Conservation (phyloP, 2,797 vertebrate species). For the Pseudomugil tenellus region DNA sequence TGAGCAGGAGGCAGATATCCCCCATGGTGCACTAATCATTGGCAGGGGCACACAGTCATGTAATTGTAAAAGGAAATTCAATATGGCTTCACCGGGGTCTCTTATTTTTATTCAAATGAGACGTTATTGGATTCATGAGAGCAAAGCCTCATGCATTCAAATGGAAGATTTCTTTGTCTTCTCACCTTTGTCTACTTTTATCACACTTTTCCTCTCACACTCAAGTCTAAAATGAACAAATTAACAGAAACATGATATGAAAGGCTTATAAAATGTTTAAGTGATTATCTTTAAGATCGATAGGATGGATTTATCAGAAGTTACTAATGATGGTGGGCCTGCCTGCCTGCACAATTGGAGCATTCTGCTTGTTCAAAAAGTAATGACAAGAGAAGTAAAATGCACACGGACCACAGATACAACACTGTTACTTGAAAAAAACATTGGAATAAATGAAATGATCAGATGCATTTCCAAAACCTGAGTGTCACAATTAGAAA, state of each 20-base stretch:
- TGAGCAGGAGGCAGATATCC: constrained; percentile 40
- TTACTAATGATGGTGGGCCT: constrained; percentile 10
- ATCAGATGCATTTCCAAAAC: constrained; percentile 20
- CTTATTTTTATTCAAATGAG: constrained; percentile 77
- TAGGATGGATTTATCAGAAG: too few relatives aligned
- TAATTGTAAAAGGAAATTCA: constrained; percentile 66
- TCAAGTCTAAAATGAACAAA: constrained; percentile 35
- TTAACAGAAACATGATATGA: constrained; percentile 2
- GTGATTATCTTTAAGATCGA: too few relatives aligned
- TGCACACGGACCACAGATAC: constrained; percentile 24
- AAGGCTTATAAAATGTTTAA: neutral
- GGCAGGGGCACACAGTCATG: constrained; percentile 50
- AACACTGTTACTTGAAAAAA: constrained; percentile 23
- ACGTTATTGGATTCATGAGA: constrained; percentile 59
- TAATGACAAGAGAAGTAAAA: constrained; percentile 9
- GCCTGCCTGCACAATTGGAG: neutral
- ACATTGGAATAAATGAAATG: constrained; percentile 19
- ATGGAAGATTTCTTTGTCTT: constrained; percentile 55
- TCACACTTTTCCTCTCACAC: constrained; percentile 10
- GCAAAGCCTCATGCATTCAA: constrained; percentile 47
- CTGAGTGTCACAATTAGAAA: constrained; percentile 33
- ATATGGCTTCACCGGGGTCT: constrained; percentile 58
- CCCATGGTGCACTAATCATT: constrained; percentile 56
- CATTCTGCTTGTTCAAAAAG: constrained; percentile 12
- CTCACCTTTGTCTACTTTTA: constrained; percentile 28